These are phyloP conservation scores for Galagoides demidoff DNA, from an alignment of 2,797 vertebrate species.

Conservation along the genomic window DNA sequence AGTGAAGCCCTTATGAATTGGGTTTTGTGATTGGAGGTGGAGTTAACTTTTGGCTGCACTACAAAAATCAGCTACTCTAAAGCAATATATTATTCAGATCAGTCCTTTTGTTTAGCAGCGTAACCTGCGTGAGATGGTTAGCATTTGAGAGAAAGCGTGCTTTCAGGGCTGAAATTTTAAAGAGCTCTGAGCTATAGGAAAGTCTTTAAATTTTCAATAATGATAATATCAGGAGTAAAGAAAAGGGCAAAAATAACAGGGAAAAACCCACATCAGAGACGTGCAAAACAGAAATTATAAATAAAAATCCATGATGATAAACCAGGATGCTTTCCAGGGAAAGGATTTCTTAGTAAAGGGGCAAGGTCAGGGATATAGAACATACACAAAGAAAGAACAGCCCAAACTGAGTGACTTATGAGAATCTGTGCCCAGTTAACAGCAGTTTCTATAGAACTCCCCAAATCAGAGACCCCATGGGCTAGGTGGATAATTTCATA, in stretches of 20 bases:
- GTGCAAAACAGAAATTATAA: neutral
- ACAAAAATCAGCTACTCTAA: neutral
- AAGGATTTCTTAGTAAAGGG: neutral
- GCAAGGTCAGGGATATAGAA: neutral
- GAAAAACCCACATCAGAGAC: neutral
- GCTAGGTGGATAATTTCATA: neutral
- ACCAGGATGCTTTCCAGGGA: accelerated
- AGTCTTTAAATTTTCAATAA: neutral
- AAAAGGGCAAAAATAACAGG: neutral
- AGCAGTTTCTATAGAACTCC: neutral
- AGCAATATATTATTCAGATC: neutral
- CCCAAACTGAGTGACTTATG: neutral
- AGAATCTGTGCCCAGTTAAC: neutral
- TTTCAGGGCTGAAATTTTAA: neutral
- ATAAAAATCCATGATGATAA: neutral
- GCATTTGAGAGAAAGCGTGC: neutral
- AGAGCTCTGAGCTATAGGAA: neutral
- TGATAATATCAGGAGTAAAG: neutral
- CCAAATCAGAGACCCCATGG: neutral
- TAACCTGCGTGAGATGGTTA: neutral
- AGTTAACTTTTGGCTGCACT: neutral
- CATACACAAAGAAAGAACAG: neutral
- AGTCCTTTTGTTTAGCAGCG: neutral
- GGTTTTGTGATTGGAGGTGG: neutral
- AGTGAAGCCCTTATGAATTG: neutral